Conservation (phyloP, 1,140 invertebrate genomes). For the Ruditapes philippinarum region DNA sequence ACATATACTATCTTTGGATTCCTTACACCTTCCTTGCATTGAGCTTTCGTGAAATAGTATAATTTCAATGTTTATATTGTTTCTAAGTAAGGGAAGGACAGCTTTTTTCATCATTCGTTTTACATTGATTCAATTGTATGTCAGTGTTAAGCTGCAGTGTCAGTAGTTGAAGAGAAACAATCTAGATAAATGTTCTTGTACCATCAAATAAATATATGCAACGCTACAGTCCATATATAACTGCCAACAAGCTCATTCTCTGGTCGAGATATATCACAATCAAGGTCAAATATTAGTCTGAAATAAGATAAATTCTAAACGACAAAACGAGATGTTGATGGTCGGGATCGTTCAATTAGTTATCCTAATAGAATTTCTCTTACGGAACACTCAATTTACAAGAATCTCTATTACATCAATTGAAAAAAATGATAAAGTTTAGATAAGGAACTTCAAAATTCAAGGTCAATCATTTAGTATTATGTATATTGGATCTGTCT, state of each 20-base stretch:
- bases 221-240: no score
- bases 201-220: slow-evolving; percentile 58
- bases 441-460: no score
- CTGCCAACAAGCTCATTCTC: no score
- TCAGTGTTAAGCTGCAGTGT: slow-evolving; percentile 8
- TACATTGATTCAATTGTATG: slow-evolving; percentile 12
- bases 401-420: background rate
- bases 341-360: slow-evolving; percentile 56
- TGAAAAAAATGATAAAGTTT: no score
- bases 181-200: slow-evolving; percentile 50
- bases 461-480: no score
- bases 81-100: no score
- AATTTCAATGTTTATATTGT: no score
- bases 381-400: slow-evolving; percentile 19
- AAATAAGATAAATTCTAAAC: slow-evolving; percentile 61
- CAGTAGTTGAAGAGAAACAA: slow-evolving; percentile 17
- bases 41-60: no score
- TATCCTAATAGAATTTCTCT: slow-evolving; percentile 43
- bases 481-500: no score
- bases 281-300: slow-evolving; percentile 60
- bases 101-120: no score
- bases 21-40: no score
- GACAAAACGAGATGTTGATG: slow-evolving; percentile 57
- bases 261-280: slow-evolving; percentile 51
- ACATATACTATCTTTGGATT: no score